Conservation (phyloP, 2,888 invertebrate genomes). For the Acanthopleura granulata region DNA sequence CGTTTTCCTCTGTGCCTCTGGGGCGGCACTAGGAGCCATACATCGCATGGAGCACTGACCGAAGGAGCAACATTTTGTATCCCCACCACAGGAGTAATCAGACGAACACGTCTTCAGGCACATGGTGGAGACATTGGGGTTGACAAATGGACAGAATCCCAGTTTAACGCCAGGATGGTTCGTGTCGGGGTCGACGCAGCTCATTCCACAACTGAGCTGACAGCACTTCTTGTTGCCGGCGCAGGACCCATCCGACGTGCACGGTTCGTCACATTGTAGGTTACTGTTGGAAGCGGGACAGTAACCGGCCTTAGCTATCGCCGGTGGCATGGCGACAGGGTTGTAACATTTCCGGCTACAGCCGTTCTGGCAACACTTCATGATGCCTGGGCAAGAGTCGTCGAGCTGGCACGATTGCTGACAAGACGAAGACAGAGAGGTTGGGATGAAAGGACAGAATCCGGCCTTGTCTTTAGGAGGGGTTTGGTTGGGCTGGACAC, state of each 20-base stretch:
- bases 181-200: not conserved
- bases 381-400: slow-evolving; percentile 5
- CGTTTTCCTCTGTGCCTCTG: not conserved
- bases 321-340: not conserved
- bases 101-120: slow-evolving; percentile 8
- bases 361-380: slow-evolving; percentile 14
- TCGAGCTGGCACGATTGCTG: not conserved
- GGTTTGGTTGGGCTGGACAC: not conserved
- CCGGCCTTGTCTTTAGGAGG: slow-evolving; percentile 10
- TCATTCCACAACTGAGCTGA: slow-evolving; percentile 14
- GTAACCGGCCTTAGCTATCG: not conserved
- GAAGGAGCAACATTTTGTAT: not conserved
- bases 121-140: slow-evolving; percentile 6
- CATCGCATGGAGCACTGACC: slow-evolving; percentile 7
- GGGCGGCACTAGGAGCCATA: not conserved
- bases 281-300: not conserved
- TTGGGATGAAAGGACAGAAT: slow-evolving; percentile 9
- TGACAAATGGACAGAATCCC: slow-evolving; percentile 11
- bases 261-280: not conserved
- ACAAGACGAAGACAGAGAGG: not conserved
- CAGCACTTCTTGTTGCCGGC: not conserved
- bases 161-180: not conserved
- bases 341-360: slow-evolving; percentile 4
- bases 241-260: not conserved
- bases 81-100: slow-evolving; percentile 1